These are phyloP conservation scores for Maconellicoccus hirsutus DNA, from an alignment of 1,140 invertebrate species.

Conservation along the genomic window DNA sequence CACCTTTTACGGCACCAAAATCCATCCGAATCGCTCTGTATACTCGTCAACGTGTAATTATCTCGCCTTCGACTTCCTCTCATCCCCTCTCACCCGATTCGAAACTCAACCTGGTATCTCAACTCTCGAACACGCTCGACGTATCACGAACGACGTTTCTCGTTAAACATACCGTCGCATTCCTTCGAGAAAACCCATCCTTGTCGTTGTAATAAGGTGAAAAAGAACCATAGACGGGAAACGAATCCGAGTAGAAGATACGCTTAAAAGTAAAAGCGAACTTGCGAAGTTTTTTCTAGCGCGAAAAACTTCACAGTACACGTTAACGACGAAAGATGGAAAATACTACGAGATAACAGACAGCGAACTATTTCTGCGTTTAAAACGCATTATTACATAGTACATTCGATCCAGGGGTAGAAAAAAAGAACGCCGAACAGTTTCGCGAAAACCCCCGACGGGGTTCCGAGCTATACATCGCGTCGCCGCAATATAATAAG, in stretches of 20 bases:
- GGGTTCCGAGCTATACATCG: neutral
- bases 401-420: slow-evolving; percentile 8
- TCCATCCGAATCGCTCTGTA: too few relatives aligned
- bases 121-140: too few relatives aligned
- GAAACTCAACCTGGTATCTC: too few relatives aligned
- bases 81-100: too few relatives aligned
- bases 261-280: slow-evolving; percentile 3
- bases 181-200: too few relatives aligned
- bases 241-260: neutral
- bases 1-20: too few relatives aligned
- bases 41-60: too few relatives aligned
- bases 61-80: too few relatives aligned
- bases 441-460: neutral
- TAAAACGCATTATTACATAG: slow-evolving; percentile 5
- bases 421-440: neutral
- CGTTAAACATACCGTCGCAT: too few relatives aligned
- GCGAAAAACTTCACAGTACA: neutral
- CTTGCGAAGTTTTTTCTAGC: neutral
- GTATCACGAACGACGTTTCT: too few relatives aligned
- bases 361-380: slow-evolving; percentile 3
- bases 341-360: slow-evolving; percentile 1
- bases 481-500: neutral
- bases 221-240: too few relatives aligned
- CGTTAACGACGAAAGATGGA: neutral
- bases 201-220: too few relatives aligned